Conservation (phyloP, 2,888 invertebrate genomes). For the Lithophane socia region DNA sequence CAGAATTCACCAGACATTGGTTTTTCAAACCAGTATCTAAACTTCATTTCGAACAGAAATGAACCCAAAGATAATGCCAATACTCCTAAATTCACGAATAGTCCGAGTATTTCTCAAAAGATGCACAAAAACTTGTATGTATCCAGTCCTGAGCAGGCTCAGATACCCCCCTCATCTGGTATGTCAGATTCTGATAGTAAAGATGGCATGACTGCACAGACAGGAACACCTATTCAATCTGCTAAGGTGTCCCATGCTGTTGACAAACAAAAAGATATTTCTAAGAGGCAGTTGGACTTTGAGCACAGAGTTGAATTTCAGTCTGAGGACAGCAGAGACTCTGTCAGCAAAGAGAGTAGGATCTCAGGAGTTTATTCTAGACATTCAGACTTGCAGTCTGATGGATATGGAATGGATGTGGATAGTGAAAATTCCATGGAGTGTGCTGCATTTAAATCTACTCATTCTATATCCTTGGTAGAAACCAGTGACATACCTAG, state of each 20-base stretch:
- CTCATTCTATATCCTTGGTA: slow-evolving; percentile 86
- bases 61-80: slow-evolving; percentile 90
- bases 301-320: slow-evolving; percentile 86
- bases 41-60: slow-evolving; percentile 88
- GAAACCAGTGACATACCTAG: slow-evolving; percentile 88
- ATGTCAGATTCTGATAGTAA: slow-evolving; percentile 88
- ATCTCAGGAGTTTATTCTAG: slow-evolving; percentile 86
- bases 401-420: slow-evolving; percentile 88
- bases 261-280: slow-evolving; percentile 87
- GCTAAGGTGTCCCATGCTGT: slow-evolving; percentile 82
- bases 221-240: slow-evolving; percentile 85
- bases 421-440: slow-evolving; percentile 90
- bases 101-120: slow-evolving; percentile 88
- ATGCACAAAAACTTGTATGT: slow-evolving; percentile 90
- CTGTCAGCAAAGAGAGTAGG: slow-evolving; percentile 87
- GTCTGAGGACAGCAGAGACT: slow-evolving; percentile 89
- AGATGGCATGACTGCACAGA: slow-evolving; percentile 87
- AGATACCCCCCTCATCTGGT: slow-evolving; percentile 88
- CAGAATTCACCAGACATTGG: slow-evolving; percentile 87
- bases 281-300: slow-evolving; percentile 88
- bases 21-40: slow-evolving; percentile 88
- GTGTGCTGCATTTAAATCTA: slow-evolving; percentile 87
- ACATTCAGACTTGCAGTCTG: slow-evolving; percentile 86
- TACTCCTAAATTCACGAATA: slow-evolving; percentile 89
- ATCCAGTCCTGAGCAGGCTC: slow-evolving; percentile 88